Evolutionary conservation across 2,888 invertebrate species (phyloP).

Genomic region (Pherbina coryleti): DNA sequence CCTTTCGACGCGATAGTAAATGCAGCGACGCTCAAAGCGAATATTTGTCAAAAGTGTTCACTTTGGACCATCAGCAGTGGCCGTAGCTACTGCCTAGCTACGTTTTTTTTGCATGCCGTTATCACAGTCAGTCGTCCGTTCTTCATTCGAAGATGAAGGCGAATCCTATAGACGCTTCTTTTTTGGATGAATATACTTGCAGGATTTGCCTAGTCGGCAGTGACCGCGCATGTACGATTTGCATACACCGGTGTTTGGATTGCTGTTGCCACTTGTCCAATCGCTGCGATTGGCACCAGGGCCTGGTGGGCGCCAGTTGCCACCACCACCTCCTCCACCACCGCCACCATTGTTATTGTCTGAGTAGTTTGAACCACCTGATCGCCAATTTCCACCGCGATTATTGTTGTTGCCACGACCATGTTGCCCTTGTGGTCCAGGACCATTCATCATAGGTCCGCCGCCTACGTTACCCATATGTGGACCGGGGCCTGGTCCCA

Average conservation of each 20-base stretch:
- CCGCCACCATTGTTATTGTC: slow-evolving; percentile 54
- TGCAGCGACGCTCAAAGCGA: background rate
- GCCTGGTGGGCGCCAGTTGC: slow-evolving; percentile 73
- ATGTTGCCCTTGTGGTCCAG: slow-evolving; percentile 50
- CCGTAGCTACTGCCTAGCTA: background rate
- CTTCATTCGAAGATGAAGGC: slow-evolving; percentile 57
- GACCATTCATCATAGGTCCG: slow-evolving; percentile 56
- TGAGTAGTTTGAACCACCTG: slow-evolving; percentile 64
- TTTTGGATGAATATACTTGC: slow-evolving; percentile 84
- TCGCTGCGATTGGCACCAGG: slow-evolving; percentile 68
- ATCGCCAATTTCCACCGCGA: slow-evolving; percentile 61
- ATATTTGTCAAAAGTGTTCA: too few species aligned
- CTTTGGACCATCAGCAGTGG: too few species aligned
- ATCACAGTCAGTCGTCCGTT: slow-evolving; percentile 54
- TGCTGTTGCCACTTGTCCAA: slow-evolving; percentile 61
- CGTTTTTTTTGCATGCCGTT: slow-evolving; percentile 37
- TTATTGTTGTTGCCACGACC: slow-evolving; percentile 47
- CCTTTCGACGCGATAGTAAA: background rate
- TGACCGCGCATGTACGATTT: slow-evolving; percentile 85
- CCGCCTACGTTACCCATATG: slow-evolving; percentile 48
- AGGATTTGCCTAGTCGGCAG: slow-evolving; percentile 85
- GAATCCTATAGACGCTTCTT: slow-evolving; percentile 63
- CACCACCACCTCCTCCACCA: slow-evolving; percentile 65
- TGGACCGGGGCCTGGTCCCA: slow-evolving; percentile 24
- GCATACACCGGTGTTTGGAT: slow-evolving; percentile 72